Base-by-base conservation (phyloP, 2,888 invertebrate species). In the Sesia apiformis region DNA sequence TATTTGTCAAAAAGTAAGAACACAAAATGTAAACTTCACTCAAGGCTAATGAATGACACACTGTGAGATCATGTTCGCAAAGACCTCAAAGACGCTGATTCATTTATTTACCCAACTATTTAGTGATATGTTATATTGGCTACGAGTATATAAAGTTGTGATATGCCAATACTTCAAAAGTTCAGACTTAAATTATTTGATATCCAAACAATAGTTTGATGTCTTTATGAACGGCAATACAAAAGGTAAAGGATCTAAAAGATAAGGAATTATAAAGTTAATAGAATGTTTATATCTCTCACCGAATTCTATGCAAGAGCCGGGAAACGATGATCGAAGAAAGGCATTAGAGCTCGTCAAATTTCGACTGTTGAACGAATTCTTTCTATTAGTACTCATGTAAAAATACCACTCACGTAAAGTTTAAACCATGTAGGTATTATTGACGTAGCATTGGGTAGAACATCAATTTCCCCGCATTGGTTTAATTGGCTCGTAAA, bases 401-500 rank as follows among this genome's bases (percentile, higher is more conserved):
- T 23, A 23, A 23, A 23, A 23, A 23, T 46, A 46, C n/a, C 23
- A 46, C 46, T 4, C 4, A 46, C 46, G 46, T 46, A 23, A 23
- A 23, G 23, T 46, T 46, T 46, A 8, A 46, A 23, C 23, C 46
- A 7, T 23, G 46, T 46, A 46, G 46, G n/a, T 46, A 46, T 46
- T 46, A 46, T 5, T 5, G 46, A 46, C 23, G 23, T 46, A 46
- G 46, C 4, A 23, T n/a, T 23, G 46, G 46, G n/a, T 23, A 46
- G 46, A 46, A 8, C 46, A 46, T 46, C 46, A 46, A 46, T 46
- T 46, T 46, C 46, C 46, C 46, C 46, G 23, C 52, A 52, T 40
- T 52, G 52, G 8, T 52, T 52, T 52, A 83, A 86, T 86, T 85
- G 85, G 78, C 67, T 76, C 77, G 76, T 81, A 81, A 82, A 84